A percentile compares a stretch with the other conserved stretches of the same genome.
Conservation (phyloP, 2,888 invertebrate species). For the Podabrus alpinus region DNA sequence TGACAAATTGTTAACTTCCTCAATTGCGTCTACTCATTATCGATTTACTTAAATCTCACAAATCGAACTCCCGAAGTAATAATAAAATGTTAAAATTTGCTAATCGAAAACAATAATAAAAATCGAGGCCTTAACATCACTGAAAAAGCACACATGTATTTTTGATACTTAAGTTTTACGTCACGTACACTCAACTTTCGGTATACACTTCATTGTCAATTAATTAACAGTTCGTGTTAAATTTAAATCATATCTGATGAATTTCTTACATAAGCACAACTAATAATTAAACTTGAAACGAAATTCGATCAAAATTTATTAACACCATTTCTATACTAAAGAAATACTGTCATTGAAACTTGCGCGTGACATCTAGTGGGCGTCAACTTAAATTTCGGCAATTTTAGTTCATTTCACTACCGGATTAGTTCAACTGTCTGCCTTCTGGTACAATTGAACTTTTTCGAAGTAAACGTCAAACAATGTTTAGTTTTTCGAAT, state of each 20-base stretch:
- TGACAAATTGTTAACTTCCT: not conserved
- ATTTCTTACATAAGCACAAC: not conserved
- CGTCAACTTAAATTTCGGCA: not conserved
- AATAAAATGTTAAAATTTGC: not conserved
- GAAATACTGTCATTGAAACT: not conserved
- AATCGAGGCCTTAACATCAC: conserved; percentile 5
- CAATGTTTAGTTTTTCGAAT: not conserved
- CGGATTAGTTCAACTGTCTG: not conserved
- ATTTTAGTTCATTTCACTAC: not conserved
- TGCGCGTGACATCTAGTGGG: not conserved
- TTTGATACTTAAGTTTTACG: conserved; percentile 6
- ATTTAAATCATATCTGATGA: not conserved
- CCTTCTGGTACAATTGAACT: not conserved
- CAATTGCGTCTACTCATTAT: not conserved
- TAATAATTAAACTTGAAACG: not conserved
- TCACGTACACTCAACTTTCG: conserved; percentile 6
- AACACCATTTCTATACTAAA: not conserved
- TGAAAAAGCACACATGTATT: conserved; percentile 8
- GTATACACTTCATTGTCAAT: conserved; percentile 13
- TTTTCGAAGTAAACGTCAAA: not conserved
- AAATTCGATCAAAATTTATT: not conserved
- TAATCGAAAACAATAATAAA: conserved; percentile 12
- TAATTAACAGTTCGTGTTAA: not conserved
- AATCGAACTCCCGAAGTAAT: not conserved
- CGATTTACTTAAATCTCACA: not conserved